These are phyloP conservation scores for Protophormia terraenovae DNA, from an alignment of 2,888 invertebrate genomes.

Conservation along the genomic window DNA sequence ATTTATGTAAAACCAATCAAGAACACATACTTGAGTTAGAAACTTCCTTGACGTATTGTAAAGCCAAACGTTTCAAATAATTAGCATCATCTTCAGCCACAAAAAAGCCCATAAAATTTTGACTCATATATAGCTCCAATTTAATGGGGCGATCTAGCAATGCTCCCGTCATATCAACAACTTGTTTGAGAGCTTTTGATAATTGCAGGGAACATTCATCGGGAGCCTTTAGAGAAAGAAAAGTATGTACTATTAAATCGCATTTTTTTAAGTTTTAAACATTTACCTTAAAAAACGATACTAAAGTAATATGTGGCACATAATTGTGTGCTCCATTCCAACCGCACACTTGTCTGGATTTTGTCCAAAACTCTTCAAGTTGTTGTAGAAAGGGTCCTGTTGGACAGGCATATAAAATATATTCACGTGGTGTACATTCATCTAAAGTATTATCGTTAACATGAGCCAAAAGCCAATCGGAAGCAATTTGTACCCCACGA, in stretches of 20 bases:
- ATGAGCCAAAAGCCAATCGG: slow-evolving; percentile 95
- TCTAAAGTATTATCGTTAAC: slow-evolving; percentile 92
- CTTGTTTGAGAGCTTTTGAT: slow-evolving; percentile 87
- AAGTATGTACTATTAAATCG: neutral
- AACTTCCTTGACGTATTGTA: slow-evolving; percentile 91
- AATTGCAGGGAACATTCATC: slow-evolving; percentile 88
- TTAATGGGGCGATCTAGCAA: slow-evolving; percentile 86
- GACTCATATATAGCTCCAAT: slow-evolving; percentile 91
- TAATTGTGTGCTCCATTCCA: slow-evolving; percentile 96
- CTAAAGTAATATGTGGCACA: slow-evolving; percentile 94
- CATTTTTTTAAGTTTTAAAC: neutral
- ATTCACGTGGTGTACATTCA: slow-evolving; percentile 89
- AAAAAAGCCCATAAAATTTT: slow-evolving; percentile 95
- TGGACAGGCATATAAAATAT: slow-evolving; percentile 93
- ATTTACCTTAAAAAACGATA: slow-evolving; percentile 92
- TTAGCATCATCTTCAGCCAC: slow-evolving; percentile 91
- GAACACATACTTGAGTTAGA: slow-evolving; percentile 86
- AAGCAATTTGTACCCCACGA: slow-evolving; percentile 92
- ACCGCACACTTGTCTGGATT: slow-evolving; percentile 87
- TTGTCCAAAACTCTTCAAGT: slow-evolving; percentile 88
- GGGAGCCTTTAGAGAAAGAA: slow-evolving; percentile 84
- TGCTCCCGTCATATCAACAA: slow-evolving; percentile 87
- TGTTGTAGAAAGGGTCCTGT: slow-evolving; percentile 86
- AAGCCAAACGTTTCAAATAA: slow-evolving; percentile 89
- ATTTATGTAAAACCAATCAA: slow-evolving; percentile 16